Base-by-base conservation (phyloP, 2,113 vertebrate genomes). In the Crotalus horridus region DNA sequence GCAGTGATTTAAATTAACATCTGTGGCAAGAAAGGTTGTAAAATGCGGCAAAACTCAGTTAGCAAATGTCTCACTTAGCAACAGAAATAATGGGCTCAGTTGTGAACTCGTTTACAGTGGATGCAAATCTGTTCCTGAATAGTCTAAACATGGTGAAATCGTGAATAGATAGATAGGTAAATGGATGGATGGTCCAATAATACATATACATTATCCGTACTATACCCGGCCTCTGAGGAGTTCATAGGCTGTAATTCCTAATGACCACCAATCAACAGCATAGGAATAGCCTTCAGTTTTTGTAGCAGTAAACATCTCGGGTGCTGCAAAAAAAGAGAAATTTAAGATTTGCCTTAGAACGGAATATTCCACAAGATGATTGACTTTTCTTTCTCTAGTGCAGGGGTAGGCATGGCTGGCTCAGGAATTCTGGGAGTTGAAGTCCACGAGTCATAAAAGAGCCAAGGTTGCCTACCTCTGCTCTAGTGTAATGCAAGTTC, bases 201-300 rank as follows among this genome's bases (percentile, higher is more conserved):
- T 5, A 58, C 9, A 33, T 0, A 0, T 33, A 86, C 59, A n/a
- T 2, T 0, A 1, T 2, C 15, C 2, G 3, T 88, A 64, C 91
- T 6, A 0, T 97, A 99, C 99, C 98, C 99, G 98, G 96, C 98
- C 98, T 96, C 98, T 97, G 20, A 99, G 97, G 55, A 99, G 98
- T 96, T 99, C 99, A 0, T 99, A 99, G 1, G 98, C 98, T 0
- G 99, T 99, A 97, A 99, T 95, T 17, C 98, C 98, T 94, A 98
- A 48, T 0, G 98, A 98, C 98, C 98, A 98, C 98, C 98, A 98
- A 96, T 98, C 98, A 89, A 98, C 98, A 0, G 98, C 98, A 23
- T 99, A 99, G 93, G 98, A 98, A 93, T 99, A 99, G 46, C 98
- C 98, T 0, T 97, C 96, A 91, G 99, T 98, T 89, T 97, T 98